Evolutionary conservation across 2,888 invertebrate genomes (phyloP).

Genomic region (Mermis nigrescens): DNA sequence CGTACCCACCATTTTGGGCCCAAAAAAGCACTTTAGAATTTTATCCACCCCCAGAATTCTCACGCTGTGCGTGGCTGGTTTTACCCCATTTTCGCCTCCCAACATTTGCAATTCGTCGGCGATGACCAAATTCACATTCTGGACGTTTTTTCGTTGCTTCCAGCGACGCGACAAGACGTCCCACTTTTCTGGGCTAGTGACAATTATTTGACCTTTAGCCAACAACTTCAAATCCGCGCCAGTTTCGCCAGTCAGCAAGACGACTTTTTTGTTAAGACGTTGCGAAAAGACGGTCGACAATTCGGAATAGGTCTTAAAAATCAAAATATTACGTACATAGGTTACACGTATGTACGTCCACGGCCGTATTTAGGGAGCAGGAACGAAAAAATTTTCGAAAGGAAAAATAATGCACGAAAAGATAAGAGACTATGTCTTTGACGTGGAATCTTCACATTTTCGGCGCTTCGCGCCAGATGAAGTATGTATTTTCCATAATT

Average conservation of each 20-base stretch:
- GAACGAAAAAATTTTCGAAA: background rate
- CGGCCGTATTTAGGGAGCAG: background rate
- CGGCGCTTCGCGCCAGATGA: too few species aligned
- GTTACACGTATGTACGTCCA: background rate
- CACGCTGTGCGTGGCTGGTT: too few species aligned
- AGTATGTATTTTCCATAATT: too few species aligned
- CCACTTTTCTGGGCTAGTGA: constrained; percentile 95
- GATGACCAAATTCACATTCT: constrained; percentile 82
- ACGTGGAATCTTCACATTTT: too few species aligned
- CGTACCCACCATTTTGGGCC: too few species aligned
- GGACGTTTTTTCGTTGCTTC: constrained; percentile 96
- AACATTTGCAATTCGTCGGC: constrained; percentile 75
- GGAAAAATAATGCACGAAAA: background rate
- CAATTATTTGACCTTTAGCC: constrained; percentile 65
- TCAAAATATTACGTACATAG: background rate
- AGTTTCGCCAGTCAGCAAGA: constrained; percentile 84
- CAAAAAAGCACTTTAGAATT: too few species aligned
- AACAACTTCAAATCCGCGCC: constrained; percentile 82
- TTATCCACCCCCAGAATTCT: too few species aligned
- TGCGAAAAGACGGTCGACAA: constrained; percentile 69
- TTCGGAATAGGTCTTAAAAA: constrained; percentile 48
- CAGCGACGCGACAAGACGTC: constrained; percentile 89
- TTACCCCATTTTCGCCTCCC: constrained; percentile 39
- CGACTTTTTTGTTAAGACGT: constrained; percentile 52
- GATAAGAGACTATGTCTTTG: background rate